Base-by-base conservation (phyloP, 1,140 invertebrate species). In the Hetaerina americana region DNA sequence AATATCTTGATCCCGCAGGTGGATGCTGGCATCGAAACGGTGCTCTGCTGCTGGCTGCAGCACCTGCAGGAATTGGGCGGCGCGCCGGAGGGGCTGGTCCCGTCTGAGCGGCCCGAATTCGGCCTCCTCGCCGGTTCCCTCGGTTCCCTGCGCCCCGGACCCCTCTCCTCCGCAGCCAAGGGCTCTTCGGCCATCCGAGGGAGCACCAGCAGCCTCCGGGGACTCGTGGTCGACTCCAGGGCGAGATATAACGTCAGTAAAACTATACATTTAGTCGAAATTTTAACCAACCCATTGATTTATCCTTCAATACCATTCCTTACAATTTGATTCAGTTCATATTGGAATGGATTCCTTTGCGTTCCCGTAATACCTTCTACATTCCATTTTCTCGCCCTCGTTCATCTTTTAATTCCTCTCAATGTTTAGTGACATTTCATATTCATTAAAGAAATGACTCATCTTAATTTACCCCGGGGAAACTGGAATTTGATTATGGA, bases 41-140 rank as follows among this genome's bases (percentile, higher is more conserved):
- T 92, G 89, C 82, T 92, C 3, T 90, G 89, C 74, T 92, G 89
- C 77, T 91, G 90, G 89, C 80, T 92, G 27, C 90, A 92, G 78
- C 90, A 91, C 78, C 80, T 92, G 22, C 90, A 91, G 77, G 90
- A 91, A 76, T 90, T 91, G 72, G 89, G 88, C 18, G 89, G 88
- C 18, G 89, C 88, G 0, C 89, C 90, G 0, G 89, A 91, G 79
- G 88, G 90, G 10, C 67, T 71, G 15, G 26, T 26, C 26, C 70
- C 72, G 27, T 66, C 74, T n/a, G 91, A 92, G 71, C 92, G 91
- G 74, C 91, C 92, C 0, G 92, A 93, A 79, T 57, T 57, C 40
- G 40, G 40, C 22, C 80, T 93, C 66, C 83, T 93, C 0, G 90
- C 91, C 78, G 90, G 89, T 1, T 91, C 90, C 8, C 86, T 89